Conservation (phyloP, 2,888 invertebrate species). For the Hydroisotoma schaefferi region DNA sequence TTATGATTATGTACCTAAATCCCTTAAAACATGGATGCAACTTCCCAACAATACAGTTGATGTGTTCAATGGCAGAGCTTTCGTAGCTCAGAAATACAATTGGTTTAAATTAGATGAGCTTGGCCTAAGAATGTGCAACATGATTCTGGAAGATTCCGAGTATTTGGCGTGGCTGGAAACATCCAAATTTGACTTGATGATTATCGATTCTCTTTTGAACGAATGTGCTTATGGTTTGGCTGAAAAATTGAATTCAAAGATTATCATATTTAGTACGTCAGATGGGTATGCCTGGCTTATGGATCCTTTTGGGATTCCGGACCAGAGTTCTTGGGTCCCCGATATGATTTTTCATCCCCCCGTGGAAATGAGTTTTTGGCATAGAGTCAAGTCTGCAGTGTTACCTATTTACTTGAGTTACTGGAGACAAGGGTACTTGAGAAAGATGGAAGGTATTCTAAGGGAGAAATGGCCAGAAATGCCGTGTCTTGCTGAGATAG, state of each 20-base stretch:
- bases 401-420: conserved; percentile 24
- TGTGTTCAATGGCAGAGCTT: neutral
- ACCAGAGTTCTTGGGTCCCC: conserved; percentile 37
- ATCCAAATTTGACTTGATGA: conserved; percentile 34
- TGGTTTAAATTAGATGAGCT: neutral
- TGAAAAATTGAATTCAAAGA: conserved; percentile 28
- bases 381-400: conserved; percentile 1
- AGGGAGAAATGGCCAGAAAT: conserved; percentile 24
- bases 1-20: conserved; percentile 2
- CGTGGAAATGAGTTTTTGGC: conserved; percentile 22
- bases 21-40: neutral
- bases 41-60: neutral
- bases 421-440: too few relatives aligned
- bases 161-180: conserved; percentile 21
- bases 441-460: conserved; percentile 17
- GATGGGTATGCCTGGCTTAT: conserved; percentile 27
- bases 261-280: conserved; percentile 30
- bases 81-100: neutral
- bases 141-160: conserved; percentile 11
- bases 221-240: conserved; percentile 36
- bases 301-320: conserved; percentile 30
- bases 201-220: conserved; percentile 32
- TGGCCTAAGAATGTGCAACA: conserved; percentile 16
- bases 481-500: conserved; percentile 26
- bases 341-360: conserved; percentile 26